Conservation (phyloP, 2,113 vertebrate genomes). For the Tragelaphus imberbis region DNA sequence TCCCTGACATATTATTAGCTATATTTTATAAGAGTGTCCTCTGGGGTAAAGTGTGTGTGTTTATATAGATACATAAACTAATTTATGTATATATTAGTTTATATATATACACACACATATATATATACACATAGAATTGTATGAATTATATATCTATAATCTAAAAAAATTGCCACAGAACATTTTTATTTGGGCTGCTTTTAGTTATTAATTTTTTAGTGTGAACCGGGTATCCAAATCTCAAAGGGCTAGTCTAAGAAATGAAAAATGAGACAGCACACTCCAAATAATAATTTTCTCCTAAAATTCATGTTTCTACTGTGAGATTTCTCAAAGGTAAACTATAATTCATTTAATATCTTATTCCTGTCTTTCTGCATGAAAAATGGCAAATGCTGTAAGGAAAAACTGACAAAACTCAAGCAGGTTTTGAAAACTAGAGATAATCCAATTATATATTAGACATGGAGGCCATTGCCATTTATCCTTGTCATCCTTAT, state of each 20-base stretch:
- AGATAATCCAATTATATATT: not conserved
- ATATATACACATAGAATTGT: not conserved
- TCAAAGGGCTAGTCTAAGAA: not conserved
- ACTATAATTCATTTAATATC: not conserved
- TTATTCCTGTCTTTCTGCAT: not conserved
- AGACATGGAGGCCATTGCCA: not conserved
- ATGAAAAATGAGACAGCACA: not conserved
- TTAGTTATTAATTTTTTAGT: not conserved
- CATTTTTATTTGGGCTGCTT: not conserved
- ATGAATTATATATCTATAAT: not conserved
- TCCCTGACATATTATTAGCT: not conserved
- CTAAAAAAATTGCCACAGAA: not conserved
- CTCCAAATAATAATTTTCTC: not conserved
- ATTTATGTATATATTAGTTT: not conserved
- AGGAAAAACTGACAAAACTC: not conserved
- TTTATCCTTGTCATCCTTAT: not conserved
- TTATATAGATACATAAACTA: not conserved
- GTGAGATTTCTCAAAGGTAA: not conserved
- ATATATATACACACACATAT: not conserved
- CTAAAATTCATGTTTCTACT: not conserved
- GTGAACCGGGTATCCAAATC: not conserved
- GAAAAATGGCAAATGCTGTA: not conserved
- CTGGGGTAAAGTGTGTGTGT: not conserved
- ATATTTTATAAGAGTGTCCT: not conserved
- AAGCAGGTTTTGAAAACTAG: not conserved